phyloP scores from a whole-genome alignment of 2,888 invertebrate genomes.

The Himalopsyche anomala region DNA sequence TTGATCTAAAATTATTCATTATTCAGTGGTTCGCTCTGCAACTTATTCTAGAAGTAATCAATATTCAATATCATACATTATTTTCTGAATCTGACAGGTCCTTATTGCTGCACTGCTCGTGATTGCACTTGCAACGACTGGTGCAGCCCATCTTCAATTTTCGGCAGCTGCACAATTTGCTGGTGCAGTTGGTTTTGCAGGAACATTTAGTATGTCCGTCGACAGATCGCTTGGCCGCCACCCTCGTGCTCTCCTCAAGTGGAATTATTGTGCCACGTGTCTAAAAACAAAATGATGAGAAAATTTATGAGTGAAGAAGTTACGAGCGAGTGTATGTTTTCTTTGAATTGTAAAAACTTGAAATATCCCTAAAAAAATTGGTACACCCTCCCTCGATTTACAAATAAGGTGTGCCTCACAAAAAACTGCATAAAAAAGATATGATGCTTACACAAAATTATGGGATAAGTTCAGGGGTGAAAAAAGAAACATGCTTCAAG shows the following conservation, averaged over 20 bases:
- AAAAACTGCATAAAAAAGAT: too few species aligned
- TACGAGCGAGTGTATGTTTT: too few species aligned
- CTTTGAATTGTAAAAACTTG: too few species aligned
- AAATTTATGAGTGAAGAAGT: neutral
- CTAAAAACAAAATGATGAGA: neutral
- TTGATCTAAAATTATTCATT: too few species aligned
- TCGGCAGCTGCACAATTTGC: constrained; percentile 79
- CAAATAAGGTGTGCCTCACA: too few species aligned
- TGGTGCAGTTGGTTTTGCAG: constrained; percentile 79
- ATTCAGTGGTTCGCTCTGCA: too few species aligned
- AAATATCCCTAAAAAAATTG: too few species aligned
- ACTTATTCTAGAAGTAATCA: neutral
- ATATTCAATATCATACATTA: constrained; percentile 42
- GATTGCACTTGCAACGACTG: constrained; percentile 76
- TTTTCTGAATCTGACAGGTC: constrained; percentile 61
- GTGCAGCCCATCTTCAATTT: constrained; percentile 75
- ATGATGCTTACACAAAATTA: too few species aligned
- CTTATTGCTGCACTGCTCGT: constrained; percentile 71
- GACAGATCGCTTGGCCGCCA: constrained; percentile 74
- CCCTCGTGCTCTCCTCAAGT: constrained; percentile 49
- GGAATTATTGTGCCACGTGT: constrained; percentile 46
- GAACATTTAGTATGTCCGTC: constrained; percentile 79
- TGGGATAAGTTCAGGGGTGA: too few species aligned
- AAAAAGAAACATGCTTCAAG: too few species aligned
- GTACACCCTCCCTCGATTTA: too few species aligned